Evolutionary conservation across 1,140 invertebrate genomes (phyloP), one percentile per base, ranked within the genome.

Genomic region (Achroia grisella): DNA sequence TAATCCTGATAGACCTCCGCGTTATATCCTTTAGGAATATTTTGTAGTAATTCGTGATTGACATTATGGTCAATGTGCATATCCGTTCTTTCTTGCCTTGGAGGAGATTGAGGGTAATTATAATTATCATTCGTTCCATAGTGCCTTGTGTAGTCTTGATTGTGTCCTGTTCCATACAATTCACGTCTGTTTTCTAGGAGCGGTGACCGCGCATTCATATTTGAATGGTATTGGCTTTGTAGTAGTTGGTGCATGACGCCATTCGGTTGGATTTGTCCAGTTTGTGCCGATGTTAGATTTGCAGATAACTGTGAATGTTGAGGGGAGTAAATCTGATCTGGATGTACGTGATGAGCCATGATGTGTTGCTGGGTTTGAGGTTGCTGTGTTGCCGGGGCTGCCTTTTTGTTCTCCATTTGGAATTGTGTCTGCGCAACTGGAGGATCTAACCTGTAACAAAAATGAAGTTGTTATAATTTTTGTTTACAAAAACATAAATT

Each of bases 321-420:
- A 14, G 73, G 77, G 36, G 56, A 62, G 60, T 72, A 87, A 60
- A 75, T 86, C 66, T 85, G 86, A 17, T 69, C 87, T 51, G 57
- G 87, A 55, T 62, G 87, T 44, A 68, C 87, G 67, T 86, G 83
- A 36, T 86, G 81, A 30, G 85, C 66, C 79, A 83, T 69, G 28
- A 78, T 42, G 28, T 85, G 87, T 58, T 87, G 69, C 47, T 87
- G 88, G 23, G 84, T 87, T 44, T 80, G 67, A 8, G 75, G 84
- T 55, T 86, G 81, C 44, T 84, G 85, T 9, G 78, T 82, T 9
- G 79, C 78, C 39, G 88, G 87, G 33, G 79, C 71, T 65, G 89
- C 77, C 84, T 92, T 92, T 76, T 91, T 92, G 67, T 87, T 88
- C 78, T 92, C 90, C 91, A 92, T 92, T 67, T 88, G 88, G 65